Evolutionary conservation across 2,113 vertebrate species (phyloP).

Genomic region (Oxygymnocypris stewartii): DNA sequence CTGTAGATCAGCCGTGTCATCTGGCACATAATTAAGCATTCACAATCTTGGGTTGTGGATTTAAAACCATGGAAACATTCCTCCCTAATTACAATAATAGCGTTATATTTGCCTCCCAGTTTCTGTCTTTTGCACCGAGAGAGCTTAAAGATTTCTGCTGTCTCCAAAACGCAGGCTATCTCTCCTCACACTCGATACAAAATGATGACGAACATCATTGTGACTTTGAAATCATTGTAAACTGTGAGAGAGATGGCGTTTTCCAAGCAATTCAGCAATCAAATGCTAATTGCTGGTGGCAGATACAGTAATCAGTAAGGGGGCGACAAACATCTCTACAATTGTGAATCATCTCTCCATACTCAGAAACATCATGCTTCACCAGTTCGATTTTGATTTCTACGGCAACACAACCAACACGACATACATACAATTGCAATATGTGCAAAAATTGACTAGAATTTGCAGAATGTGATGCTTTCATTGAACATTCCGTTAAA

Average conservation of each 20-base stretch:
- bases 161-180: neutral
- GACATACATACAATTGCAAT: neutral
- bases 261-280: slow-evolving; percentile 46
- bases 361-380: neutral
- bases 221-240: slow-evolving; percentile 55
- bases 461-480: neutral
- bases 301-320: slow-evolving; percentile 5
- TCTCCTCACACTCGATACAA: slow-evolving; percentile 26
- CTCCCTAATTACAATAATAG: neutral
- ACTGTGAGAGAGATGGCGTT: slow-evolving; percentile 22
- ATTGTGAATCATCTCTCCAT: slow-evolving; percentile 30
- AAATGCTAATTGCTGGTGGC: slow-evolving; percentile 46
- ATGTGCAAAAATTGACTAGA: neutral
- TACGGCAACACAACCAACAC: neutral
- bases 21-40: neutral
- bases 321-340: neutral
- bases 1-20: neutral
- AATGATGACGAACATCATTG: slow-evolving; percentile 28
- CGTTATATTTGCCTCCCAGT: slow-evolving; percentile 5
- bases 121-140: neutral
- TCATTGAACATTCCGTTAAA: neutral
- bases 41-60: slow-evolving; percentile 17
- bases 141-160: slow-evolving; percentile 1
- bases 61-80: slow-evolving; percentile 1
- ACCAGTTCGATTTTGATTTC: neutral